Evolutionary conservation across 2,888 invertebrate species (phyloP).

Genomic region (Meghimatium bilineatum): DNA sequence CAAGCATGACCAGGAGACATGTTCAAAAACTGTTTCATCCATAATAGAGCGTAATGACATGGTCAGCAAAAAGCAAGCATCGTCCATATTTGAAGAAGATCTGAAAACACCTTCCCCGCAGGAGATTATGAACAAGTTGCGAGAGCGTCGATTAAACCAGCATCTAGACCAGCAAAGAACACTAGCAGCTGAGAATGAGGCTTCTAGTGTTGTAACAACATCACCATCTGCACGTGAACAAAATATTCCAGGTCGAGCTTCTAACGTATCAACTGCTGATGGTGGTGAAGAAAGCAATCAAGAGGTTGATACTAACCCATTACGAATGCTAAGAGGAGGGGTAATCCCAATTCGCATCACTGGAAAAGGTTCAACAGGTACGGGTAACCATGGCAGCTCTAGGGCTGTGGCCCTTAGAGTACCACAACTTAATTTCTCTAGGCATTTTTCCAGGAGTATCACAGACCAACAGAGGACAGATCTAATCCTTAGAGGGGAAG

Average conservation of each 20-base stretch:
- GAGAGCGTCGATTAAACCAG: slow-evolving; percentile 69
- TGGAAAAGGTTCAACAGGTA: slow-evolving; percentile 69
- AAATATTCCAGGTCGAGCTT: slow-evolving; percentile 67
- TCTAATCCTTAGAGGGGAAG: neutral
- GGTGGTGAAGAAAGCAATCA: slow-evolving; percentile 71
- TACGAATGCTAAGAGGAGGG: slow-evolving; percentile 81
- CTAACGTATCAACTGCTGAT: slow-evolving; percentile 40
- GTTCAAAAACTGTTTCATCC: slow-evolving; percentile 9
- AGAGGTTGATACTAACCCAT: slow-evolving; percentile 81
- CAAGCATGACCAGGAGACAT: slow-evolving; percentile 3
- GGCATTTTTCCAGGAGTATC: slow-evolving; percentile 39
- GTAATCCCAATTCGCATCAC: slow-evolving; percentile 67
- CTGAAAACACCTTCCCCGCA: slow-evolving; percentile 69
- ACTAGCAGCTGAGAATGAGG: slow-evolving; percentile 53
- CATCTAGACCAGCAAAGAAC: slow-evolving; percentile 71
- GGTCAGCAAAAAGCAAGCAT: slow-evolving; percentile 43
- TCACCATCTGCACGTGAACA: slow-evolving; percentile 66
- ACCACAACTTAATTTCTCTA: slow-evolving; percentile 49
- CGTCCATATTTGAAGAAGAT: slow-evolving; percentile 65
- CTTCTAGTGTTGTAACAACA: slow-evolving; percentile 25
- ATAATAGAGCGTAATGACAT: slow-evolving; percentile 42
- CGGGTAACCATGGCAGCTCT: slow-evolving; percentile 45
- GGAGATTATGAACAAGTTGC: slow-evolving; percentile 70
- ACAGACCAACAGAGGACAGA: slow-evolving; percentile 8
- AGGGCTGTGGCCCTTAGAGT: slow-evolving; percentile 44